Evolutionary conservation across 2,888 invertebrate species (phyloP), one percentile per base, ranked within the genome.

Genomic region (Bhutanitis thaidina): DNA sequence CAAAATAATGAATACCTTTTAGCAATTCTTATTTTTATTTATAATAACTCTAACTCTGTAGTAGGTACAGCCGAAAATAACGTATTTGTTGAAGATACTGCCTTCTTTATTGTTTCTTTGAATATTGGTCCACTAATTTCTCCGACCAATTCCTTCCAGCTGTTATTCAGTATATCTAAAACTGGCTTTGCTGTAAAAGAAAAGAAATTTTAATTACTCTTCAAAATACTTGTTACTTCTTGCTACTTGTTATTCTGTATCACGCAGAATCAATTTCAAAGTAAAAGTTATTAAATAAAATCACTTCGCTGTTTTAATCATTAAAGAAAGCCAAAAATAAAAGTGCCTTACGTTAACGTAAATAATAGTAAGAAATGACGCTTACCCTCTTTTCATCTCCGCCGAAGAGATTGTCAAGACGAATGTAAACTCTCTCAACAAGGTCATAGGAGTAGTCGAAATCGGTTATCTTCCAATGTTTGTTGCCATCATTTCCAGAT

Each of bases 131-230:
- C 60, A 1, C 69, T 75, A 0, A 75, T 1, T 1, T 60, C 56
- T 0, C 43, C 40, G 4, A 70, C 52, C 0, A 80, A 7, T 1
- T 69, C 67, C 49, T 67, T 69, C 62, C 67, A 67, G 30, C 51
- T 63, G 0, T 54, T 27, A 7, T 75, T 55, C 0, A 80, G 30
- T 0, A 80, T 2, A 0, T 52, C 35, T 0, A 51, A 0, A 1
- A 78, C 10, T 0, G 72, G 67, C 16, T 57, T 57, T 37, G 74
- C 78, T 80, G 62, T 30, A 65, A 69, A 37, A 48, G 36, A 32
- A 45, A 48, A 9, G n/a, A n/a, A n/a, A n/a, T n/a, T n/a, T n/a
- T n/a, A n/a, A n/a, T n/a, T n/a, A n/a, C n/a, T n/a, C n/a, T n/a
- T n/a, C n/a, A n/a, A n/a, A n/a, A n/a, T n/a, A n/a, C n/a, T n/a